Percentiles rank a stretch among this genome's conserved stretches.
These are phyloP conservation scores for Mus spretus DNA, from an alignment of 2,797 vertebrate species.

Conservation along the genomic window DNA sequence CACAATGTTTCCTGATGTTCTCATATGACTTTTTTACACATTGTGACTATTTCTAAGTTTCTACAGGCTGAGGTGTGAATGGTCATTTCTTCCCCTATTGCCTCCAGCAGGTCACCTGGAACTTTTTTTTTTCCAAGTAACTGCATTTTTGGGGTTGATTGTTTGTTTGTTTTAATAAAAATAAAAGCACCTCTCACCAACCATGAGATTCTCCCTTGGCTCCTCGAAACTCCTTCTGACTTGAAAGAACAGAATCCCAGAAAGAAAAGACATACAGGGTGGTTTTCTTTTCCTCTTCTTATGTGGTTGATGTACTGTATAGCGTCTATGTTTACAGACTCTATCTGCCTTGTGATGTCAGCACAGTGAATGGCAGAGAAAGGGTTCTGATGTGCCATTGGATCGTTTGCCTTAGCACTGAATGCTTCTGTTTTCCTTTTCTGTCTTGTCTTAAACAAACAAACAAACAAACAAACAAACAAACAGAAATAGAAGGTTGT, in stretches of 20 bases:
- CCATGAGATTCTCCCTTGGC: slow-evolving; percentile 81
- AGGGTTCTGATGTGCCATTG: slow-evolving; percentile 89
- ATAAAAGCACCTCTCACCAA: slow-evolving; percentile 59
- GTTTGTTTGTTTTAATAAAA: slow-evolving; percentile 78
- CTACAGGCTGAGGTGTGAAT: slow-evolving; percentile 81
- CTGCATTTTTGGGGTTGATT: slow-evolving; percentile 78
- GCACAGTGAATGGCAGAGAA: slow-evolving; percentile 87
- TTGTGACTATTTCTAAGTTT: slow-evolving; percentile 88
- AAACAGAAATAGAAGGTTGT: slow-evolving; percentile 81
- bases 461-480: neutral
- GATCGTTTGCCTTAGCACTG: slow-evolving; percentile 89
- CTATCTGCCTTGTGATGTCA: slow-evolving; percentile 90
- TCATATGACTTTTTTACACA: slow-evolving; percentile 87
- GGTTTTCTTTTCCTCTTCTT: slow-evolving; percentile 87
- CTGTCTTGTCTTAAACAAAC: slow-evolving; percentile 60
- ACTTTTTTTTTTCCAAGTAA: slow-evolving; percentile 83
- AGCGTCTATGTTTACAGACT: slow-evolving; percentile 90
- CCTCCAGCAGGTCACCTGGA: slow-evolving; percentile 79
- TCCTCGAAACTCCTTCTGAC: slow-evolving; percentile 84
- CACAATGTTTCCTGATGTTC: slow-evolving; percentile 69
- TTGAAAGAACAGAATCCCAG: slow-evolving; percentile 86
- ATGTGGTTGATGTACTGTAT: slow-evolving; percentile 89
- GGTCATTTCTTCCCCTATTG: slow-evolving; percentile 73
- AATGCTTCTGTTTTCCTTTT: slow-evolving; percentile 84
- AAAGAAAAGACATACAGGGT: slow-evolving; percentile 91